Evolutionary conservation across 2,888 invertebrate genomes (phyloP).

Genomic region (Meta bourneti): DNA sequence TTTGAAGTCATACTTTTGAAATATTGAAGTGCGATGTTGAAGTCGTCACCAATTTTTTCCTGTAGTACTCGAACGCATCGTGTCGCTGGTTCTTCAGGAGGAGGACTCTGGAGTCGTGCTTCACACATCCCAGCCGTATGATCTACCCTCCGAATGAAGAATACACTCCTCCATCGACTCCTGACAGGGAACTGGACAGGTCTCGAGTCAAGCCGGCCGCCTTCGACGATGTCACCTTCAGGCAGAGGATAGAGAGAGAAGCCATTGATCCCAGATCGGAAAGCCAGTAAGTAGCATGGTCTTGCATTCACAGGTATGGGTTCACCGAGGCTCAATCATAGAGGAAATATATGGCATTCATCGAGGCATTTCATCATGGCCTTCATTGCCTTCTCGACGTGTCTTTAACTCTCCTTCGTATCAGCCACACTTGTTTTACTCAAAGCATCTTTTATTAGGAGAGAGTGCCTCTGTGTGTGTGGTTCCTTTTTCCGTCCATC

Average conservation of each 20-base stretch:
- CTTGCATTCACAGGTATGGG: neutral
- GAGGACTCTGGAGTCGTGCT: constrained; percentile 90
- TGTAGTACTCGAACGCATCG: constrained; percentile 90
- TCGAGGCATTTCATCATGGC: too few species aligned
- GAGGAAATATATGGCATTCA: too few species aligned
- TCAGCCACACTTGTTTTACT: too few species aligned
- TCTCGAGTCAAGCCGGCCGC: constrained; percentile 77
- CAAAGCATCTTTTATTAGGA: too few species aligned
- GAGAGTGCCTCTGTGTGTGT: too few species aligned
- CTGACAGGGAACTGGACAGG: constrained; percentile 76
- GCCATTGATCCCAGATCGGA: constrained; percentile 77
- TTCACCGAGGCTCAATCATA: too few species aligned
- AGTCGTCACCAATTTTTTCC: neutral
- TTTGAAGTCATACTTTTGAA: too few species aligned
- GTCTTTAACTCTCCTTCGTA: too few species aligned
- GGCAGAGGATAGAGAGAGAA: constrained; percentile 76
- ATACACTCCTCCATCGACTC: constrained; percentile 79
- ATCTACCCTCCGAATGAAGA: constrained; percentile 90
- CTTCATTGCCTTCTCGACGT: too few species aligned
- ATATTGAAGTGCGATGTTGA: too few species aligned
- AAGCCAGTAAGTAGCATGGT: constrained; percentile 76
- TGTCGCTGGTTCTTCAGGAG: constrained; percentile 93
- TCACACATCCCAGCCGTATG: constrained; percentile 95
- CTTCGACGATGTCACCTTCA: constrained; percentile 77
- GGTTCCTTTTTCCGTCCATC: too few species aligned